Base-by-base conservation (phyloP, 2,113 vertebrate genomes). In the Pluvianellus socialis region DNA sequence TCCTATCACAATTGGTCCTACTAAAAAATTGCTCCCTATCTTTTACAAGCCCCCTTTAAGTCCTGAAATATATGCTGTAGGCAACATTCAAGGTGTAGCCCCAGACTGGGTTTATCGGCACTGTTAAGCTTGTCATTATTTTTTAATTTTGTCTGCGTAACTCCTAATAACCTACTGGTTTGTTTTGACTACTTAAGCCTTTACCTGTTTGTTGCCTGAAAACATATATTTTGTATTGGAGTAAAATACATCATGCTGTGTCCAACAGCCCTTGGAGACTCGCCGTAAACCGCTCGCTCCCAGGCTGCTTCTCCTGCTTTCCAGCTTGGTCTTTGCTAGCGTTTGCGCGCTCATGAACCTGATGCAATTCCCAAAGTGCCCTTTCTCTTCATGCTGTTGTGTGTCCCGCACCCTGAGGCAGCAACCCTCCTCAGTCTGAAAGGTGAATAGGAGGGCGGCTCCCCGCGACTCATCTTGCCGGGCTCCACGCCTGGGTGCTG, bases 331-430 rank as follows among this genome's bases (percentile, higher is more conserved):
- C 23, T 63, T 82, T 1, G 1, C 38, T 65, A 56, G 16, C 2
- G 2, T 16, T 68, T 0, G 0, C 15, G 2, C 16, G 6, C 58
- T 68, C 13, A 3, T 59, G 72, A 86, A 63, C 19, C 4, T 0
- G 0, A 16, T 24, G 10, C 24, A 42, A 15, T 56, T 65, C 58
- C 28, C 58, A 21, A 59, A 91, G 47, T 38, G n/a, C 3, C 15
- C 17, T 79, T 76, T 14, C 9, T 8, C 38, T 82, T 27, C 27
- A 5, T 86, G 13, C 13, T 5, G 0, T 24, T 3, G 0, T 10
- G 23, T 40, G 12, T 14, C 13, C 22, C 17, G 4, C 14, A 26
- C 15, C 19, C 27, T 3, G 13, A 59, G 56, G 47, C 44, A 45
- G 24, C 40, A 55, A 23, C 22, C 13, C 2, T 72, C 35, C 10